A percentile compares a stretch with the other conserved stretches of the same genome.
Evolutionary conservation across 1,140 invertebrate species (phyloP).

Genomic region (Drosophila ficusphila): DNA sequence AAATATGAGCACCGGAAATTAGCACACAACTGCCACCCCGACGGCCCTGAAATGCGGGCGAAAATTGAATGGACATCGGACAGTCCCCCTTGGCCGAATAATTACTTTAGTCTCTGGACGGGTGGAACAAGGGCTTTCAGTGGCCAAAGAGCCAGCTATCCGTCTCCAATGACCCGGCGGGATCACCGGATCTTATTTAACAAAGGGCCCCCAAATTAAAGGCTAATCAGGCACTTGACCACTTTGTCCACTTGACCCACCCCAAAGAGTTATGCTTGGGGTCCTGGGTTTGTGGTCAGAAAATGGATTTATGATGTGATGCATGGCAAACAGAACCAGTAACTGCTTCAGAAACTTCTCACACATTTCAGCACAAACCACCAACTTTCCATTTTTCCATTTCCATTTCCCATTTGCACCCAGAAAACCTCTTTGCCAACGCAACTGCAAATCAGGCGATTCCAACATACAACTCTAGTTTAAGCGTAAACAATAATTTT

Average conservation of each 20-base stretch:
- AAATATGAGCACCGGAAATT: slow-evolving; percentile 80
- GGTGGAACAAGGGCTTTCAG: slow-evolving; percentile 32
- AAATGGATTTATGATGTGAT: slow-evolving; percentile 80
- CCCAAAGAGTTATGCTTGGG: slow-evolving; percentile 10
- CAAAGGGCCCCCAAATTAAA: slow-evolving; percentile 77
- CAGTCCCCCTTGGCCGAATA: slow-evolving; percentile 45
- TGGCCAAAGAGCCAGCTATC: slow-evolving; percentile 17
- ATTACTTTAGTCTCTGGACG: slow-evolving; percentile 55
- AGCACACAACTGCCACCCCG: slow-evolving; percentile 56
- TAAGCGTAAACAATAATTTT: slow-evolving; percentile 46
- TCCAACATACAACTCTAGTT: slow-evolving; percentile 1
- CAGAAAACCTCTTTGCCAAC: slow-evolving; percentile 23
- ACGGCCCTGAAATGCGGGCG: slow-evolving; percentile 4
- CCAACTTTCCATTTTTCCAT: slow-evolving; percentile 8
- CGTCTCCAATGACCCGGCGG: slow-evolving; percentile 19
- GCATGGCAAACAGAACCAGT: slow-evolving; percentile 51
- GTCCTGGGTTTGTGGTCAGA: slow-evolving; percentile 20
- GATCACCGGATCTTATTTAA: slow-evolving; percentile 70
- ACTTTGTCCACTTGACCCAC: slow-evolving; percentile 57
- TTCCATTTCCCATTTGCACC: background rate
- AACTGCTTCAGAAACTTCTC: slow-evolving; percentile 66
- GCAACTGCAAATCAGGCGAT: slow-evolving; percentile 44
- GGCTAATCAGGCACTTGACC: slow-evolving; percentile 76
- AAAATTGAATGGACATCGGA: slow-evolving; percentile 68
- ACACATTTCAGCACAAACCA: slow-evolving; percentile 30